Base-by-base conservation (phyloP, 2,888 invertebrate species). In the Lycophotia porphyrea region DNA sequence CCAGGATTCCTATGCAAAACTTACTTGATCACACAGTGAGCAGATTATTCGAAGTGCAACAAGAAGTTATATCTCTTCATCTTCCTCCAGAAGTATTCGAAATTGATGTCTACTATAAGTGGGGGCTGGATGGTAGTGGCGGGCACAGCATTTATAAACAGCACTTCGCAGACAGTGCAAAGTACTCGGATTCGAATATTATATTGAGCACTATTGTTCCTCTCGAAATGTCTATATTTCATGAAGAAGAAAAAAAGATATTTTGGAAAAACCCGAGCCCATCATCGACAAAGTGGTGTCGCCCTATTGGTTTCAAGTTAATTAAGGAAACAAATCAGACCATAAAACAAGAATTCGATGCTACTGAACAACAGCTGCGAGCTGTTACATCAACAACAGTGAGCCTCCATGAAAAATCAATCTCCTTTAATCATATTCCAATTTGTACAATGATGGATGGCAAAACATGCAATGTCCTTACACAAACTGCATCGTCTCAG, bases 401-500 rank as follows among this genome's bases (percentile, higher is more conserved):
- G 27, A 65, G 47, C 65, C 47, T 44, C 27, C 65, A 65, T 27
- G 47, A 65, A 65, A 65, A 65, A 65, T 31, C 9, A 31, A 47
- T 65, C 44, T 27, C 65, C 11, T 65, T 65, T 64, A 44, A 44
- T 2, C 64, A 44, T 31, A 65, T 44, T 65, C 64, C 44, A 44
- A 65, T 65, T 65, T 71, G 71, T 66, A 67, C 78, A 66, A 78
- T 78, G 81, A 73, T 81, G 60, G 81, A 81, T 61, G 81, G 78
- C n/a, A 81, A 81, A 64, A 74, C 71, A 55, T 75, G 75, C 65
- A 81, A 79, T 49, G 78, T 79, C 31, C 61, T 36, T 36, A 80
- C 84, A 52, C 58, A 81, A 9, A 80, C 77, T 47, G 39, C 74
- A 44, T 78, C 79, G 44, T 61, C 84, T 24, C 80, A 84, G 61